phyloP scores from a whole-genome alignment of 92 coral and sea anemone species.

The Muricea muricata region DNA sequence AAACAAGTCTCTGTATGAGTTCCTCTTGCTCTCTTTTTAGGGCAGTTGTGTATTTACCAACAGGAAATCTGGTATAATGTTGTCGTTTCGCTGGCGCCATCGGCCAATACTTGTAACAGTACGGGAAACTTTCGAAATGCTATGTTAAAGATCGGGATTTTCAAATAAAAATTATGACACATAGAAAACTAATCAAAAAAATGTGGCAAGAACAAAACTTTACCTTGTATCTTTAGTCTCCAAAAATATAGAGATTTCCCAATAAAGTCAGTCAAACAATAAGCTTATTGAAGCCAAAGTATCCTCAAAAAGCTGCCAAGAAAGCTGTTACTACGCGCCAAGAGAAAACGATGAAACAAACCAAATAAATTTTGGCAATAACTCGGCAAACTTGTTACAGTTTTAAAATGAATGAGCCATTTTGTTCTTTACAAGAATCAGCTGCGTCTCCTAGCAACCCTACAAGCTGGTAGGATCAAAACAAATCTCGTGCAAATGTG shows the following conservation, averaged over 20 bases:
- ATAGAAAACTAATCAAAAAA: neutral
- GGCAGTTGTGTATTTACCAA: neutral
- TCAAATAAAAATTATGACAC: neutral
- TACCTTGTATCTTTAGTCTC: neutral
- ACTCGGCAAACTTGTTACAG: too few species aligned
- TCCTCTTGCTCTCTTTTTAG: neutral
- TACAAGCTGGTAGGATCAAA: neutral
- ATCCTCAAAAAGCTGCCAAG: too few species aligned
- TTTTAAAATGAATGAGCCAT: too few species aligned
- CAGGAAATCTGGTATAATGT: too few species aligned
- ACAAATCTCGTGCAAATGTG: neutral
- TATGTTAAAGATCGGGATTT: too few species aligned
- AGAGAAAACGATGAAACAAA: too few species aligned
- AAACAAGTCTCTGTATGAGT: neutral
- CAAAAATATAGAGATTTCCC: neutral
- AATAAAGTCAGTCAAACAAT: neutral
- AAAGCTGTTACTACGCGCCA: too few species aligned
- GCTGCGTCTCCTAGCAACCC: neutral
- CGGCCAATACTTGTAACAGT: too few species aligned
- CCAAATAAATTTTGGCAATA: too few species aligned
- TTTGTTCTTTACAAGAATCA: too few species aligned
- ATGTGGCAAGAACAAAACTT: neutral
- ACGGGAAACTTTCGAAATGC: too few species aligned
- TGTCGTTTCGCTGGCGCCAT: too few species aligned
- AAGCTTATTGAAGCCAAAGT: slow-evolving; percentile 1